Base-by-base conservation (phyloP, 2,888 invertebrate genomes). In the Nezara viridula region DNA sequence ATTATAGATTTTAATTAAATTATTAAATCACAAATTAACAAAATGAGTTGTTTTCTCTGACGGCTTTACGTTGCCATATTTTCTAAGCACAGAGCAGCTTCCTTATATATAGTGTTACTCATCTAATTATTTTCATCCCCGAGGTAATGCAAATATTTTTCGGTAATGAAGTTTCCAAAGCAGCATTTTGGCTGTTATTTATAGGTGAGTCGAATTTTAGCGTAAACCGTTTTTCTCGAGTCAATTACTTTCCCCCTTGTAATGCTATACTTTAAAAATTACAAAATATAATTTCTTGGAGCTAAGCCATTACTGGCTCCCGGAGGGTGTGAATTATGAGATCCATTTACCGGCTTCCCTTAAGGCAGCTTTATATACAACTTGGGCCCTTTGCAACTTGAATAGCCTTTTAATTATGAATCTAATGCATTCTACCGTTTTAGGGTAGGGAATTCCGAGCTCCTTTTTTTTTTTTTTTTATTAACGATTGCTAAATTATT, bases 341-440 rank as follows among this genome's bases (percentile, higher is more conserved):
- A 40, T n/a, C 81, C 81, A 81, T 81, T 81, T 81, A 81, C 21
- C 44, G 24, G 32, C 66, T 73, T 37, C 66, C 37, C 37, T 73
- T 73, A 73, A 73, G 66, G 66, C 66, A 37, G 66, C 66, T 73
- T 73, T 73, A 73, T 73, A 73, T 6, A 73, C 66, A 73, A 7
- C 66, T 73, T 73, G 6, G 32, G 6, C 19, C 37, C 37, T 37
- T 37, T 73, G 19, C 66, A 73, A 37, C 66, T 19, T 73, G 66
- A 73, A 73, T 73, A 73, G 66, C 66, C 32, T 73, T 73, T 73
- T 73, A 73, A 73, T 73, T 73, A 73, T 73, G 66, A 73, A 73
- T 6, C 16, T 37, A 73, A 73, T 21, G 66, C 66, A 73, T 73
- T 73, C 66, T 73, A 37, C 19, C 66, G 24, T 37, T 66, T 66